Evolutionary conservation across 2,113 vertebrate genomes (phyloP).

Genomic region (Jacana jacana): DNA sequence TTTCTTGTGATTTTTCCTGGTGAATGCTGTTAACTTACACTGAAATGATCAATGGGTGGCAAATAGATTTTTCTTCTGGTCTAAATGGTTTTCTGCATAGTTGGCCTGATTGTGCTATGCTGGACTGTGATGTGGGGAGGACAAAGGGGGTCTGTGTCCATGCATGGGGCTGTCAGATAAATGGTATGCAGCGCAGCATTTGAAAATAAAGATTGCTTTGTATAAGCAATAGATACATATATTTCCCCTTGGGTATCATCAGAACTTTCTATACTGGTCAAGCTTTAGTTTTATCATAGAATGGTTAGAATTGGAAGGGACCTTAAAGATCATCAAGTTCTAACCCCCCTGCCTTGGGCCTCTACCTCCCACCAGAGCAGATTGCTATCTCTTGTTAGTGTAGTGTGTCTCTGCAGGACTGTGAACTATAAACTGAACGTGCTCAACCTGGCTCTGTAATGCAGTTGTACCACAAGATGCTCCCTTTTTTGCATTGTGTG

Average conservation of each 20-base stretch:
- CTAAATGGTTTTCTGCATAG: background rate
- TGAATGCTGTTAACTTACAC: background rate
- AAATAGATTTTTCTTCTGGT: background rate
- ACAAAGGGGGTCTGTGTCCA: background rate
- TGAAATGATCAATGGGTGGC: background rate
- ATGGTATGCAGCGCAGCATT: background rate
- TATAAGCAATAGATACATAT: background rate
- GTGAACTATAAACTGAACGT: background rate
- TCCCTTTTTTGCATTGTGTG: background rate
- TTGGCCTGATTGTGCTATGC: background rate
- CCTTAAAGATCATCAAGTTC: too few species aligned
- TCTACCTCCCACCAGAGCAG: too few species aligned
- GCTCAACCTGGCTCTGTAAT: background rate
- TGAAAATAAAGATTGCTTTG: conserved; percentile 40
- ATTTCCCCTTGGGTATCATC: background rate
- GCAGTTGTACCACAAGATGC: background rate
- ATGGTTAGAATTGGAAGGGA: too few species aligned
- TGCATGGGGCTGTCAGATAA: background rate
- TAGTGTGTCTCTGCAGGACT: background rate
- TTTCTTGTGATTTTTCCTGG: background rate
- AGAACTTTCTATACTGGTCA: background rate
- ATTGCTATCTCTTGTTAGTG: background rate
- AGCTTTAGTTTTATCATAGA: background rate
- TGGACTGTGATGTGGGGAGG: background rate
- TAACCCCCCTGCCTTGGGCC: too few species aligned